These are phyloP conservation scores for Ataeniobius toweri DNA, from an alignment of 2,797 vertebrate species.

Conservation along the genomic window DNA sequence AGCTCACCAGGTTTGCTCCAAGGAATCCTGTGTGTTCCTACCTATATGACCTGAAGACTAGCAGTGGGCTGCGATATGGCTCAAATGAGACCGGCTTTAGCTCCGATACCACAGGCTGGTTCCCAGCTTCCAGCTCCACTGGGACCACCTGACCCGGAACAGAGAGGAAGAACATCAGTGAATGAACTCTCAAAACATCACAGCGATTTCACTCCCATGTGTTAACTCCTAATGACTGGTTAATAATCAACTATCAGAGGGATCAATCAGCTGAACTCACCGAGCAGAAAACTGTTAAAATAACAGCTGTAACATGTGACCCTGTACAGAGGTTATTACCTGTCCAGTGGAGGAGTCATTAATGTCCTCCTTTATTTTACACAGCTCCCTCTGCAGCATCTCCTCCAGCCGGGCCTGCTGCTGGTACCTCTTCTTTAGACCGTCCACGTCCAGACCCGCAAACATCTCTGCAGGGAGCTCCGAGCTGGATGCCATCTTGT, in stretches of 20 bases:
- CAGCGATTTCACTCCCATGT: no score
- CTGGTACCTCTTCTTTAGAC: constrained; percentile 82
- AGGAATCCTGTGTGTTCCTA: constrained; percentile 40
- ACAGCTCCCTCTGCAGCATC: constrained; percentile 81
- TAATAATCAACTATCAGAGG: neutral
- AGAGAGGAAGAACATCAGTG: neutral
- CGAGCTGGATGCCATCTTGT: constrained; percentile 39
- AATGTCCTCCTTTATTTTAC: constrained; percentile 36
- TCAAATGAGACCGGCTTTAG: constrained; percentile 84
- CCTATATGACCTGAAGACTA: constrained; percentile 96
- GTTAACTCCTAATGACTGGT: neutral
- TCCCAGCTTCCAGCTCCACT: constrained; percentile 81
- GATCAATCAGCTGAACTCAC: neutral
- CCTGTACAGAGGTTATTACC: constrained; percentile 70
- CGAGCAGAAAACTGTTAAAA: no score
- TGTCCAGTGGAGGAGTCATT: constrained; percentile 68
- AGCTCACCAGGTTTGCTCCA: neutral
- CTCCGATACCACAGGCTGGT: constrained; percentile 78
- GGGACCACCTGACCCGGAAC: constrained; percentile 77
- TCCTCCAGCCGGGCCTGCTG: constrained; percentile 83
- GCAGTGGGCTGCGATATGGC: constrained; percentile 90
- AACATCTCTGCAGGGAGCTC: constrained; percentile 81
- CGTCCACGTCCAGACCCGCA: constrained; percentile 87
- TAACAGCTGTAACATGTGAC: neutral
- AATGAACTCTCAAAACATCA: neutral